Evolutionary conservation across 2,797 vertebrate genomes (phyloP), one percentile per base, ranked within the genome.

Genomic region (Chaetophractus vellerosus): DNA sequence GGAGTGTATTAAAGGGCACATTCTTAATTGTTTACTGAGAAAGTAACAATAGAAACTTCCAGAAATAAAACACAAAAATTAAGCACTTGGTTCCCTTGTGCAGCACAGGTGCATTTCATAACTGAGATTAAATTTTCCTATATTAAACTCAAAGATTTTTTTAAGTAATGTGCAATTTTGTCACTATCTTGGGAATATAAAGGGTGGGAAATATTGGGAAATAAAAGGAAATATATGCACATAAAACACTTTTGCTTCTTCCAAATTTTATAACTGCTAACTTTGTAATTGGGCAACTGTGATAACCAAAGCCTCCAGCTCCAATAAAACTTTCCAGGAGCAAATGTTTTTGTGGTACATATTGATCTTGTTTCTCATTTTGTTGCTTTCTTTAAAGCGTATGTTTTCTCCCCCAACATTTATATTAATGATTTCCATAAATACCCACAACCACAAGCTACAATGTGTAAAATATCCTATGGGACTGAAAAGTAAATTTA

Each of bases 361-460:
- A 76, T 93, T 92, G 12, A 88, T 91, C 71, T 61, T 38, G 45
- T 82, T 97, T 95, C 36, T 94, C 28, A 82, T 28, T 80, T 94
- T 87, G 12, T 45, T 8, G 1, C 18, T 93, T 97, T 96, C 95
- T 84, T 97, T 88, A 75, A 18, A 95, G 41, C 41, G 3, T 88
- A 26, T 69, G 79, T 93, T 96, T 97, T 94, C 48, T 89, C 38
- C 19, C 1, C 10, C 18, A 84, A 28, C 86, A 24, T 94, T 92
- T 95, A 79, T 14, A 90, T 92, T 96, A 85, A n/a, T 69, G 4
- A 6, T 90, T 96, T 97, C 61, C 50, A 86, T 93, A 95, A 96
- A 89, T 91, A 18, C 45, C 23, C 93, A 12, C 1, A 97, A 83
- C 66, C 72, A 91, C 64, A 81, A 59, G 36, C 52, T 26, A 8